Base-by-base conservation (phyloP, 2,113 vertebrate genomes). In the Plotosus lineatus region DNA sequence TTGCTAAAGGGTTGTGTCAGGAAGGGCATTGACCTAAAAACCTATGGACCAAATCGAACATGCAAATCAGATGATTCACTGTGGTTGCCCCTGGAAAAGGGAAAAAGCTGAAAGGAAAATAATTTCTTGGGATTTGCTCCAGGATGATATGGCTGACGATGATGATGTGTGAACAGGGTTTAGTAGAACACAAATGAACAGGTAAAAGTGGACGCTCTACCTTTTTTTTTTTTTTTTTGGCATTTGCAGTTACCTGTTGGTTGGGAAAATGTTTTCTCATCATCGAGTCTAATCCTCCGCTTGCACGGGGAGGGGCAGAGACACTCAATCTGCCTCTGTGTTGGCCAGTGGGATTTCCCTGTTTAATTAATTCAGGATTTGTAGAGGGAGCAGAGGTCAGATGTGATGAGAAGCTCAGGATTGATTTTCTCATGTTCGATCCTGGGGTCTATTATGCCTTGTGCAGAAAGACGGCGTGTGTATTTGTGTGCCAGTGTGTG, bases 341-440 rank as follows among this genome's bases (percentile, higher is more conserved):
- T 81, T 75, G 79, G 88, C 84, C 85, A 86, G 82, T 90, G 90
- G 91, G 93, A 93, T 92, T 94, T 92, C 92, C 92, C 90, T 92
- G 87, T 93, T 93, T 93, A 92, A 94, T 94, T 94, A 94, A 94
- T 93, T 94, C 90, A 90, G 93, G 93, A 94, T 94, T 93, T 93
- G 92, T 91, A 88, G 86, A 78, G 90, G 88, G 88, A 90, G 89
- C 77, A 86, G 6, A 79, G 92, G 91, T 93, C 92, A 94, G 90
- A 90, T 86, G 85, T 85, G 86, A 89, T 88, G 90, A 90, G 87
- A 90, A 81, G 87, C 60, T 85, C 77, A 84, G 82, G 82, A 87
- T 89, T 87, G 88, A 87, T 91, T 92, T 92, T 92, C 91, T 91
- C 90, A 90, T 92, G 90, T 91, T 89, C 88, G 88, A 86, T 86